phyloP scores from a whole-genome alignment of 1,140 invertebrate species.

The Anastrepha obliqua region DNA sequence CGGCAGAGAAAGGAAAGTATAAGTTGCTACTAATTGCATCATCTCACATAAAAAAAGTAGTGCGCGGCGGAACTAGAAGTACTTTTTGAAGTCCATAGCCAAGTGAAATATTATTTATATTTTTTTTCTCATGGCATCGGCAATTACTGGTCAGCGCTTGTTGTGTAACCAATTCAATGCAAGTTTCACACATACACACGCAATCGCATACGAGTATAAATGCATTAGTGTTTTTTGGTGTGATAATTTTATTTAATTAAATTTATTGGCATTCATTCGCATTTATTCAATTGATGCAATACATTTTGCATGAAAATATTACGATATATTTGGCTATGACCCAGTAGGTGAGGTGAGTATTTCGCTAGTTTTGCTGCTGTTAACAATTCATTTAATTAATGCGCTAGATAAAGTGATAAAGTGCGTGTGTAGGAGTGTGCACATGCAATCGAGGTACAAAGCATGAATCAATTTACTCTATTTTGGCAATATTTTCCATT shows the following conservation, averaged over 20 bases:
- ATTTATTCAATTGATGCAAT: slow-evolving; percentile 11
- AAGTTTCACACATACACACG: background rate
- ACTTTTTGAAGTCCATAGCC: background rate
- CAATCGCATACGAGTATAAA: background rate
- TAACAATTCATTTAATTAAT: slow-evolving; percentile 4
- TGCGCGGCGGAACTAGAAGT: too few species aligned
- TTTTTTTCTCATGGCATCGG: background rate
- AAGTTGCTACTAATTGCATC: too few species aligned
- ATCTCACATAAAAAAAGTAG: too few species aligned
- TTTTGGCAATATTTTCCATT: too few species aligned
- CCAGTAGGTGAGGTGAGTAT: background rate
- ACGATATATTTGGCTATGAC: background rate
- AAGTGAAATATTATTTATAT: too few species aligned
- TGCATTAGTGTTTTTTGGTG: background rate
- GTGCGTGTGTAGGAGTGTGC: too few species aligned
- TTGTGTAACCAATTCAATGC: background rate
- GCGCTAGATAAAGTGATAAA: background rate
- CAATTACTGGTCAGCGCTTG: background rate
- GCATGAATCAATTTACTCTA: too few species aligned
- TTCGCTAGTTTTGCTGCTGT: background rate
- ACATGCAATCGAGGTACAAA: too few species aligned
- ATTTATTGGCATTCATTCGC: background rate
- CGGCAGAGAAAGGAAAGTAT: too few species aligned
- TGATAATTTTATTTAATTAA: slow-evolving; percentile 38
- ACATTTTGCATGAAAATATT: background rate